Base-by-base conservation (phyloP, 1,140 invertebrate species). In the Periplaneta americana region DNA sequence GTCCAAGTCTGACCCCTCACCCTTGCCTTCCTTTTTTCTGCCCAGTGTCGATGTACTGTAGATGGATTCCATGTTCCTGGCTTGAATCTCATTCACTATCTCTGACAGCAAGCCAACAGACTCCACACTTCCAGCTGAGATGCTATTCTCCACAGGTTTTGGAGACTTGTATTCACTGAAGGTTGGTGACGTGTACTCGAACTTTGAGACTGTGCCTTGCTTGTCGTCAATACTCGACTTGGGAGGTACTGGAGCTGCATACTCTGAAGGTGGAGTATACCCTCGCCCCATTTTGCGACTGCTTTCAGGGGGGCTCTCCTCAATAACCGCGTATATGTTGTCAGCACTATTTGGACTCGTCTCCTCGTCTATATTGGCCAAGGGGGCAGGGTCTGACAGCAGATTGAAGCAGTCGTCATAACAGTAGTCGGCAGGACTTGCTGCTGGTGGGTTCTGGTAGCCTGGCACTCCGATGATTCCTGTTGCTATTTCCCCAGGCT, bases 251-350 rank as follows among this genome's bases (percentile, higher is more conserved):
- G 79, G 79, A 34, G 34, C 39, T 66, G 48, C 48, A 66, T 66
- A 66, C 28, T 66, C 48, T 66, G 48, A 66, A 28, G 79, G 39
- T 28, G 34, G 18, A 34, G 34, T 18, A 22, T 28, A 28, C 11
- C 39, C 28, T n/a, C 39, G 28, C 17, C 57, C 78, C 36, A 81
- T 34, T 36, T 78, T 81, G n/a, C 81, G 37, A 13, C 35, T 18
- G n/a, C 39, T 33, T 57, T 48, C 78, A n/a, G 76, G 84, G 0
- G 88, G 85, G 83, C 90, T 90, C 86, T 97, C 96, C 85, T 96
- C 95, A 75, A 97, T 97, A 0, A 96, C 93, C 2, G 95, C 95
- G 85, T 97, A 96, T 82, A 97, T 96, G 85, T 96, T 96, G 83
- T 96, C 95, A 34, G 83, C 87, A 37, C 80, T 78, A 48, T 85